Percentiles rank a stretch among this genome's conserved stretches.
These are phyloP conservation scores for Andrena minutula DNA, from an alignment of 2,888 invertebrate genomes.

Conservation along the genomic window DNA sequence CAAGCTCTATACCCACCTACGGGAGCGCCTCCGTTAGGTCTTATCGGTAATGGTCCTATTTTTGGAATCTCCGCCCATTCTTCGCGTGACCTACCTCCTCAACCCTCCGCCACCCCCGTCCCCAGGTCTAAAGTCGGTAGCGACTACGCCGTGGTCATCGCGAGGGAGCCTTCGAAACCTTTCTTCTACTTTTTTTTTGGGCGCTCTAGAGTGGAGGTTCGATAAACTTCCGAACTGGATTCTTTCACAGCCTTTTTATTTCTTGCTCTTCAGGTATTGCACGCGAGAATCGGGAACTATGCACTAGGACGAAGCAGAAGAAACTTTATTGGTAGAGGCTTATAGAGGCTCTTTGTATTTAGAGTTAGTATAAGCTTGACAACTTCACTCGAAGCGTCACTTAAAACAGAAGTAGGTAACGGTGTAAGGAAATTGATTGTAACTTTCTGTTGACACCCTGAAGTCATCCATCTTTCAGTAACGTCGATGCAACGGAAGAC, in stretches of 20 bases:
- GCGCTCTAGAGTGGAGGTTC: background rate
- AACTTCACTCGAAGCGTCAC: too few relatives aligned
- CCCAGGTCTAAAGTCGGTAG: slow-evolving; percentile 29
- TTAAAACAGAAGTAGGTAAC: too few relatives aligned
- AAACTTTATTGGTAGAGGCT: too few relatives aligned
- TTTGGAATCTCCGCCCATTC: slow-evolving; percentile 84
- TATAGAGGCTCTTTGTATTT: too few relatives aligned
- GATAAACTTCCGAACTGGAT: background rate
- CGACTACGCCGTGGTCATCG: slow-evolving; percentile 32
- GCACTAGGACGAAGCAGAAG: too few relatives aligned
- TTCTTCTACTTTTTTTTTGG: background rate
- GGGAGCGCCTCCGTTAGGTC: slow-evolving; percentile 78
- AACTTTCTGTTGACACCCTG: too few relatives aligned
- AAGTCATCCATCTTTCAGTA: background rate
- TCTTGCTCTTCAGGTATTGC: too few relatives aligned
- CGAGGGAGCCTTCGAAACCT: slow-evolving; percentile 3
- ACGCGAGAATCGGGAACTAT: too few relatives aligned
- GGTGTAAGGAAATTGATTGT: too few relatives aligned
- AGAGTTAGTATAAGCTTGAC: too few relatives aligned
- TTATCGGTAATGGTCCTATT: slow-evolving; percentile 84
- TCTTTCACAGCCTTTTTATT: too few relatives aligned
- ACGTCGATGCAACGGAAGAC: background rate
- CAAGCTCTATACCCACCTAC: slow-evolving; percentile 65
- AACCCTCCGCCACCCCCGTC: slow-evolving; percentile 21
- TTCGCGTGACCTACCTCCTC: slow-evolving; percentile 82